Percentiles rank a stretch among this genome's conserved stretches.
These are phyloP conservation scores for Labroides dimidiatus DNA, from an alignment of 2,797 vertebrate species.

Conservation along the genomic window DNA sequence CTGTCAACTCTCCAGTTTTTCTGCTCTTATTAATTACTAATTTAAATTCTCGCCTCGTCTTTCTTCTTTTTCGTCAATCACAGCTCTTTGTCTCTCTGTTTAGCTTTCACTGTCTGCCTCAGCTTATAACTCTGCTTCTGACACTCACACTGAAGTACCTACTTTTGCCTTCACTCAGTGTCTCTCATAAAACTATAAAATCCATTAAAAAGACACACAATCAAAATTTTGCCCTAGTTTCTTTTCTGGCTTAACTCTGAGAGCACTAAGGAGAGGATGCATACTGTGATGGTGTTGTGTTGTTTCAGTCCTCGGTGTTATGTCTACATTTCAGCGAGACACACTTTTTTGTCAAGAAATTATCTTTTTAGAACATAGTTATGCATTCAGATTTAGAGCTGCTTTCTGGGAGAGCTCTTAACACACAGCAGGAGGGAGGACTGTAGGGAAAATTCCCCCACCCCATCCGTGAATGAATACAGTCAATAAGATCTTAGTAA, in stretches of 20 bases:
- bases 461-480: slow-evolving; percentile 25
- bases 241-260: background rate
- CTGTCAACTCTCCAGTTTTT: slow-evolving; percentile 31
- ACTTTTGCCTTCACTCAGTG: background rate
- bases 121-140: slow-evolving; percentile 29
- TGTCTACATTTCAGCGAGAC: slow-evolving; percentile 14
- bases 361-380: background rate
- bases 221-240: background rate
- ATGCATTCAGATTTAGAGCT: slow-evolving; percentile 5
- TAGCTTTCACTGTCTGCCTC: slow-evolving; percentile 33
- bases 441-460: slow-evolving; percentile 10
- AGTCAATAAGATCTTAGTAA: slow-evolving; percentile 20
- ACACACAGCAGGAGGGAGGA: slow-evolving; percentile 7
- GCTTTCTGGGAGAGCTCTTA: slow-evolving; percentile 29
- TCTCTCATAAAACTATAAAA: background rate
- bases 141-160: slow-evolving; percentile 10
- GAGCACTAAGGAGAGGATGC: background rate
- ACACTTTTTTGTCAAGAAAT: background rate
- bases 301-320: slow-evolving; percentile 16
- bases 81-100: slow-evolving; percentile 51
- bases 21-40: slow-evolving; percentile 55
- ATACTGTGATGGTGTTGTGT: slow-evolving; percentile 11
- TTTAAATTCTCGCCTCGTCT: slow-evolving; percentile 54
- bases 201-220: slow-evolving; percentile 4
- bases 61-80: slow-evolving; percentile 59